These are phyloP conservation scores for Nanorana parkeri DNA, from an alignment of 2,113 vertebrate species.

Conservation along the genomic window DNA sequence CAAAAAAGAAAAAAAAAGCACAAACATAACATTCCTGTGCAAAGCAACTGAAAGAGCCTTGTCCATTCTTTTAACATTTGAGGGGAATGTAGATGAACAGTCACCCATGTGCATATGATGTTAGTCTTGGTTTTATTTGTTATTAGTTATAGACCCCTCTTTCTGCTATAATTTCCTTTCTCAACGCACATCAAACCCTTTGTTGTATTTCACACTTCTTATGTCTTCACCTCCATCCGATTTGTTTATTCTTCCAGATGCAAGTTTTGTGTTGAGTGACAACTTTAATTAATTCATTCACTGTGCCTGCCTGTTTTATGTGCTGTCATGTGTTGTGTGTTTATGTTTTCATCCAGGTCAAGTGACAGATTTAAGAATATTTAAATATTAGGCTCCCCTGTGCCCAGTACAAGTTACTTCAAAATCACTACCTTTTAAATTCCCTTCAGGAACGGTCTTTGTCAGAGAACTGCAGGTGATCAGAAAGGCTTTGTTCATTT, in stretches of 20 bases:
- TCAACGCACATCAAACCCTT: no score
- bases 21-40: no score
- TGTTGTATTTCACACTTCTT: background rate
- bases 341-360: slow-evolving; percentile 23
- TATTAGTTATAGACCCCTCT: no score
- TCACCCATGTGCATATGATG: no score
- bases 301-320: slow-evolving; percentile 2
- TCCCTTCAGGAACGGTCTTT: slow-evolving; percentile 49
- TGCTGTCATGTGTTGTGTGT: slow-evolving; percentile 18
- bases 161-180: no score
- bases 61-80: no score
- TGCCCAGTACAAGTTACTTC: slow-evolving; percentile 25
- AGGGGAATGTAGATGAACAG: no score
- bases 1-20: no score
- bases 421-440: slow-evolving; percentile 47
- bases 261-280: background rate
- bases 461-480: slow-evolving; percentile 55
- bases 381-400: background rate
- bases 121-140: no score
- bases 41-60: no score
- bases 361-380: slow-evolving; percentile 3
- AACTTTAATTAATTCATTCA: background rate
- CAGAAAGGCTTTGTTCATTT: slow-evolving; percentile 57
- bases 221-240: background rate
- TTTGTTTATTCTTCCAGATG: slow-evolving; percentile 14